phyloP scores from a whole-genome alignment of 2,888 invertebrate genomes.

The Leuctra nigra region DNA sequence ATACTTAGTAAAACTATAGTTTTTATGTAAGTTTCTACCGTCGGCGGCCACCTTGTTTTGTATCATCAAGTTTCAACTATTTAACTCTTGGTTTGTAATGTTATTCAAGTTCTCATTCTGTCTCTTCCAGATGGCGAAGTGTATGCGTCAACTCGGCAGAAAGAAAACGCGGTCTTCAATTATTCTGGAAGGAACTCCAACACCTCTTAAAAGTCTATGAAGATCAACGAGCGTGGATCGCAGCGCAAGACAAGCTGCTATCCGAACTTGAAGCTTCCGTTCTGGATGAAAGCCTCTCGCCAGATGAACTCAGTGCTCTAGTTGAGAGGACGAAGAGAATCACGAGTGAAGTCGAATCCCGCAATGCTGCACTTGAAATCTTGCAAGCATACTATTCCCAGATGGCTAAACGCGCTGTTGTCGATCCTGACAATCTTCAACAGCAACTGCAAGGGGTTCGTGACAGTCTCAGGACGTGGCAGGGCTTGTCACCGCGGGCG shows the following conservation, averaged over 20 bases:
- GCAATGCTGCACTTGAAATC: constrained; percentile 49
- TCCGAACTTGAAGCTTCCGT: constrained; percentile 42
- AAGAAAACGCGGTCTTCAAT: constrained; percentile 58
- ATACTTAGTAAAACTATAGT: no score
- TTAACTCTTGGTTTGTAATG: no score
- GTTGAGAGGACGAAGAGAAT: background rate
- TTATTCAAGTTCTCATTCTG: no score
- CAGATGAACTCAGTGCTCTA: constrained; percentile 3
- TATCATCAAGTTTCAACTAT: no score
- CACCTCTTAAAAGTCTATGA: constrained; percentile 49
- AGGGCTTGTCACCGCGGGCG: constrained; percentile 52
- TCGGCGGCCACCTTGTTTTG: no score
- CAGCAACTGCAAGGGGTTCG: constrained; percentile 55
- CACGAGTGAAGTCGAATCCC: constrained; percentile 46
- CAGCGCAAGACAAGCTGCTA: constrained; percentile 54
- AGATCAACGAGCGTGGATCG: constrained; percentile 55
- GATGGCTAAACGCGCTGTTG: constrained; percentile 51
- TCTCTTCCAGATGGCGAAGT: constrained; percentile 72
- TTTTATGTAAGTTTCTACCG: no score
- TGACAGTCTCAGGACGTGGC: constrained; percentile 56
- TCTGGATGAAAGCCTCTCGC: constrained; percentile 8
- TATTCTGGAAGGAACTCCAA: constrained; percentile 53
- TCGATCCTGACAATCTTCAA: constrained; percentile 62
- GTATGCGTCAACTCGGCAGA: constrained; percentile 68
- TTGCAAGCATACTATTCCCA: constrained; percentile 64